Evolutionary conservation across 2,113 vertebrate species (phyloP).

Genomic region (Poeciliopsis retropinna): DNA sequence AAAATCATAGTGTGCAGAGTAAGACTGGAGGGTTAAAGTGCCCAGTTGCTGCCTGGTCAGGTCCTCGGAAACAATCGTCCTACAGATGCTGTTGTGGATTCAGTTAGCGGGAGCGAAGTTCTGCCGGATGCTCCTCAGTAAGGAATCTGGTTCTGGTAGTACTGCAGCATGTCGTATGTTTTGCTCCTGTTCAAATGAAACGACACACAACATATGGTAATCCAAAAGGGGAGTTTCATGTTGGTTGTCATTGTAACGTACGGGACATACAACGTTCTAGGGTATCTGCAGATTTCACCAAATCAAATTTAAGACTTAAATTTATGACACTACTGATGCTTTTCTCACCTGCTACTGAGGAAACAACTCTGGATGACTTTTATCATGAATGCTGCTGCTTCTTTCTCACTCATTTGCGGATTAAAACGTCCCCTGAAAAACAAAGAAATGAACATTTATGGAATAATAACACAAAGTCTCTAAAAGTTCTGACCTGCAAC

Average conservation of each 20-base stretch:
- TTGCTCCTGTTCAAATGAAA: constrained; percentile 86
- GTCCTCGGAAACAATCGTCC: neutral
- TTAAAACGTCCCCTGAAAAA: constrained; percentile 90
- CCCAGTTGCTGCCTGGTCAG: neutral
- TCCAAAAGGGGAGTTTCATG: neutral
- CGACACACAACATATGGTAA: neutral
- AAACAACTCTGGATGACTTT: constrained; percentile 98
- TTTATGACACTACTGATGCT: neutral
- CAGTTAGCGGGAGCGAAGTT: neutral
- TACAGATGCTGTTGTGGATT: neutral
- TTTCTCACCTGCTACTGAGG: constrained; percentile 93
- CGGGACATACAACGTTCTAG: too few relatives aligned
- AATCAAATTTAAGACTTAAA: too few relatives aligned
- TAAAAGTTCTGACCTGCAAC: too few relatives aligned
- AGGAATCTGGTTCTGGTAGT: constrained; percentile 98
- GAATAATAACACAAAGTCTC: neutral
- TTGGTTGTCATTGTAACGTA: neutral
- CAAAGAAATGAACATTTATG: neutral
- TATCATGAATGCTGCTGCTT: constrained; percentile 95
- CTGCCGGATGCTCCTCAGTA: constrained; percentile 81
- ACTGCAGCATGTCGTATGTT: constrained; percentile 99
- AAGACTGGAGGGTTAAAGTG: constrained; percentile 38
- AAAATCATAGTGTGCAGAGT: constrained; percentile 23
- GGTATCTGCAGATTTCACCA: too few relatives aligned
- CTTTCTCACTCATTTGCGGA: constrained; percentile 95